phyloP scores from a whole-genome alignment of 2,888 invertebrate genomes.

The Notodonta dromedarius region DNA sequence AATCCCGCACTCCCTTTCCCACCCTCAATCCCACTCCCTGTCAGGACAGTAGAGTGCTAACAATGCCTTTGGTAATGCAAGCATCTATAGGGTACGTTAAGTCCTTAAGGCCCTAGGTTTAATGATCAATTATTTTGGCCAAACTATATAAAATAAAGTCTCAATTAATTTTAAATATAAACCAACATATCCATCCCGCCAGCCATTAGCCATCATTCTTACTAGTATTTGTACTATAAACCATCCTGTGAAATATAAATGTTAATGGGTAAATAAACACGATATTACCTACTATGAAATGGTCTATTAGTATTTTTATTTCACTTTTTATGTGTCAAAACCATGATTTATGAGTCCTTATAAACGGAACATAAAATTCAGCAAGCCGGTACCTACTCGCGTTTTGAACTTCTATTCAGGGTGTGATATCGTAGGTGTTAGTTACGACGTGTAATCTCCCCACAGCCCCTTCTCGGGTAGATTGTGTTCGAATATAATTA shows the following conservation, averaged over 20 bases:
- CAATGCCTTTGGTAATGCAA: no score
- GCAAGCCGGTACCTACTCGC: neutral
- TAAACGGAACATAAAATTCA: conserved; percentile 25
- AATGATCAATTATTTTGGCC: no score
- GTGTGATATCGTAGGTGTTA: conserved; percentile 9
- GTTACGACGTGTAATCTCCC: conserved; percentile 12
- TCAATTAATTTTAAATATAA: neutral
- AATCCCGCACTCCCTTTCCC: no score
- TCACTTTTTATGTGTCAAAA: conserved; percentile 27
- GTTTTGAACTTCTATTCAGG: neutral
- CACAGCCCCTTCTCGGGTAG: conserved; percentile 11
- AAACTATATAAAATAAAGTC: no score
- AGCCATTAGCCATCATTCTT: no score
- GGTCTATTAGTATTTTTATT: conserved; percentile 25
- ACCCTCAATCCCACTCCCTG: no score
- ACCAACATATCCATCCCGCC: no score
- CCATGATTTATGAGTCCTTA: conserved; percentile 29
- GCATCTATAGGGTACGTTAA: no score
- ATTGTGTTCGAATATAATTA: conserved; percentile 24
- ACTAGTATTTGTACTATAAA: neutral
- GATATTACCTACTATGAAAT: conserved; percentile 17
- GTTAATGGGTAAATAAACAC: conserved; percentile 18
- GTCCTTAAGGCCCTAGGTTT: no score
- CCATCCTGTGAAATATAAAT: neutral
- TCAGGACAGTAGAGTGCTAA: no score